phyloP scores from a whole-genome alignment of 2,888 invertebrate genomes.

The Melanchra persicariae region DNA sequence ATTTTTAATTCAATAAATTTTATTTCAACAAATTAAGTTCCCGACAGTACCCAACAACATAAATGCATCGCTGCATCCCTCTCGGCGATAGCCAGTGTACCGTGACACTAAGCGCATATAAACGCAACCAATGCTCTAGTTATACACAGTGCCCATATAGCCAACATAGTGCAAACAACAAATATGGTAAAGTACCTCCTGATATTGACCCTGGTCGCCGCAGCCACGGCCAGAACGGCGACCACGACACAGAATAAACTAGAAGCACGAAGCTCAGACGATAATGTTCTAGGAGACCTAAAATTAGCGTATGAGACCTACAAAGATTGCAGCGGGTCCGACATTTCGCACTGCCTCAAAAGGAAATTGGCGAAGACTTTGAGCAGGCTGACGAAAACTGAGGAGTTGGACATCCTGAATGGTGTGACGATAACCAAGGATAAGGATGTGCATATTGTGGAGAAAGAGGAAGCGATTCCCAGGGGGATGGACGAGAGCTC shows the following conservation, averaged over 20 bases:
- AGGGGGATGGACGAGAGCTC: conserved; percentile 94
- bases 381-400: conserved; percentile 93
- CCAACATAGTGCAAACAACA: conserved; percentile 84
- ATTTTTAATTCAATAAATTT: background rate
- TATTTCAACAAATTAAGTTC: conserved; percentile 62
- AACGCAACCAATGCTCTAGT: conserved; percentile 85
- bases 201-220: conserved; percentile 89
- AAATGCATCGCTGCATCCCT: conserved; percentile 89
- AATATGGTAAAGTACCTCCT: conserved; percentile 92
- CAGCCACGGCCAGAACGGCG: conserved; percentile 89
- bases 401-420: conserved; percentile 93
- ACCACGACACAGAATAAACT: conserved; percentile 86
- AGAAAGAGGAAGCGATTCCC: conserved; percentile 94
- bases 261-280: conserved; percentile 86
- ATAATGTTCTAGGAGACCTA: conserved; percentile 92
- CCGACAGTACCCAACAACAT: conserved; percentile 78
- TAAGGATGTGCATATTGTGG: conserved; percentile 87
- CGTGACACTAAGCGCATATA: conserved; percentile 90
- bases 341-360: conserved; percentile 94
- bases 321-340: conserved; percentile 94
- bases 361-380: conserved; percentile 94
- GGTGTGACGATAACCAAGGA: conserved; percentile 95
- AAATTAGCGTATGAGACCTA: conserved; percentile 95
- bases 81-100: conserved; percentile 84
- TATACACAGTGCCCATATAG: conserved; percentile 86